Evolutionary conservation across 1,140 invertebrate species (phyloP).

Genomic region (Melanaphis sacchari): DNA sequence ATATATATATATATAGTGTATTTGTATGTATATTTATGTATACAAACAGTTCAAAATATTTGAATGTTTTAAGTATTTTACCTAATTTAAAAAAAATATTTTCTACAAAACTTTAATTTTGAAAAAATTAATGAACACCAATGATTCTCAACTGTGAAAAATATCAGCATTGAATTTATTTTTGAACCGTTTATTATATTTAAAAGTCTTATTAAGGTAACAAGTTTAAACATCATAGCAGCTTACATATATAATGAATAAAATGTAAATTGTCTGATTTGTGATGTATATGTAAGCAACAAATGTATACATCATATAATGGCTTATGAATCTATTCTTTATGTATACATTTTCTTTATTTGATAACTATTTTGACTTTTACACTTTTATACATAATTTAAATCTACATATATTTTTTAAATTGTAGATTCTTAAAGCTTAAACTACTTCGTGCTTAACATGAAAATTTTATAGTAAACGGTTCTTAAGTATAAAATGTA

Average conservation of each 20-base stretch:
- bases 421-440: conserved; percentile 10
- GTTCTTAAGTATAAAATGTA: background rate
- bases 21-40: conserved; percentile 16
- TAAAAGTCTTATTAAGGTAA: background rate
- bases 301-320: background rate
- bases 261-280: background rate
- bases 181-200: conserved; percentile 16
- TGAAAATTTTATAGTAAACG: background rate
- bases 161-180: background rate
- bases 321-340: background rate
- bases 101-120: background rate
- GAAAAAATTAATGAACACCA: background rate
- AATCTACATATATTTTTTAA: conserved; percentile 33
- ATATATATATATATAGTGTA: too few species aligned
- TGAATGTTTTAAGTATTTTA: background rate
- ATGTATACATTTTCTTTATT: background rate
- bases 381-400: background rate
- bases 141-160: background rate
- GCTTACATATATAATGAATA: background rate
- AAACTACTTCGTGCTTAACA: background rate
- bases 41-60: background rate
- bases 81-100: conserved; percentile 13
- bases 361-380: background rate
- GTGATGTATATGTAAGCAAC: background rate
- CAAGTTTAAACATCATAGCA: background rate